Evolutionary conservation across 2,797 vertebrate species (phyloP).

Genomic region (Sibirionetta formosa): DNA sequence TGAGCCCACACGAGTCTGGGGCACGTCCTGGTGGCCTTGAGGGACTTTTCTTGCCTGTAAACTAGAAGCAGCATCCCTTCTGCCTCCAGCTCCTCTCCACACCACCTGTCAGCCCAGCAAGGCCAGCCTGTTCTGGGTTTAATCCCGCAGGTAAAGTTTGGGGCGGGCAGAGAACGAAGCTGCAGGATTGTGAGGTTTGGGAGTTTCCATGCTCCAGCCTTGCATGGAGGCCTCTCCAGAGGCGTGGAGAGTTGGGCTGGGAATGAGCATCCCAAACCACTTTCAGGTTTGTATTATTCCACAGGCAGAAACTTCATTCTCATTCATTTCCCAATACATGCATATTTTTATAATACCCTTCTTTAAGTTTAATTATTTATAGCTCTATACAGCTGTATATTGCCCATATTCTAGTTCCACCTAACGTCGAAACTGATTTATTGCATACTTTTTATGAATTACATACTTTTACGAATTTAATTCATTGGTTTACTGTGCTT

Average conservation of each 20-base stretch:
- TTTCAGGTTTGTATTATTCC: not conserved
- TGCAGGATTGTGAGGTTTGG: not conserved
- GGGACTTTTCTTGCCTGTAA: not conserved
- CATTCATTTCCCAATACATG: not conserved
- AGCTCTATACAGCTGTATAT: not conserved
- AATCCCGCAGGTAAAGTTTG: not conserved
- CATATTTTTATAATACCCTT: not conserved
- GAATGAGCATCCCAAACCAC: not conserved
- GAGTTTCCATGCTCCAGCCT: not conserved
- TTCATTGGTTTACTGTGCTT: not conserved
- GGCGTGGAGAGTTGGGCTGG: not conserved
- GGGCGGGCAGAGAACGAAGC: not conserved
- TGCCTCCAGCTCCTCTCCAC: not conserved
- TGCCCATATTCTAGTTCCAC: not conserved
- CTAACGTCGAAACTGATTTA: not conserved
- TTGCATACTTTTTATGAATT: not conserved
- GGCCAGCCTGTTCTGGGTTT: fast-evolving
- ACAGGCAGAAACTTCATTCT: not conserved
- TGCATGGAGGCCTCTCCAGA: not conserved
- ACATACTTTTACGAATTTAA: not conserved
- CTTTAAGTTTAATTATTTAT: not conserved
- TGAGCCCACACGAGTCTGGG: fast-evolving
- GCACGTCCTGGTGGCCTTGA: too few species aligned
- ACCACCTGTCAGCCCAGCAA: fast-evolving
- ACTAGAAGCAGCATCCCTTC: not conserved